These are phyloP conservation scores for Rhabdomys pumilio DNA, from an alignment of 2,797 vertebrate species.

Conservation along the genomic window DNA sequence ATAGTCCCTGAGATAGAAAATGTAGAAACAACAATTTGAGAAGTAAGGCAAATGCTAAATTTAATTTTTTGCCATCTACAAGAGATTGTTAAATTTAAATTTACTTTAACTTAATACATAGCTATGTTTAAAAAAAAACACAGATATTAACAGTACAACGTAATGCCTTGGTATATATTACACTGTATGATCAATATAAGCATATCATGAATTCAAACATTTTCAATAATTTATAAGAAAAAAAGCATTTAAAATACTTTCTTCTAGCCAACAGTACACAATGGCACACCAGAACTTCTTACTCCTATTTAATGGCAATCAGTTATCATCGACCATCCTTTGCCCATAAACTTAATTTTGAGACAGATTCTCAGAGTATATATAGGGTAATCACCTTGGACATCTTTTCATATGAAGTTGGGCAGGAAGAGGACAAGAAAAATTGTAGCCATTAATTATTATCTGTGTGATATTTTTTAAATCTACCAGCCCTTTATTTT, in stretches of 20 bases:
- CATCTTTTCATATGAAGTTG: background rate
- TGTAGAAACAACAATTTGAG: slow-evolving; percentile 9
- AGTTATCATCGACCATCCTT: background rate
- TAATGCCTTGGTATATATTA: background rate
- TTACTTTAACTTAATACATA: background rate
- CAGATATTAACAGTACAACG: background rate
- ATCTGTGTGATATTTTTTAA: slow-evolving; percentile 56
- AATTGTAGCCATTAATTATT: background rate
- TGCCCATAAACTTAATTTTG: slow-evolving; percentile 22
- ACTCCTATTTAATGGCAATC: background rate
- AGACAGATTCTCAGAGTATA: background rate
- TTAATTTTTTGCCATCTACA: slow-evolving; percentile 6
- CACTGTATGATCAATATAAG: background rate
- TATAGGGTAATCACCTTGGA: background rate
- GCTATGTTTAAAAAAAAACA: background rate
- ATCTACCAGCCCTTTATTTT: background rate
- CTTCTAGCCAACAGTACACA: background rate
- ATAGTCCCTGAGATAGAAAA: background rate
- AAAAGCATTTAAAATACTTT: background rate
- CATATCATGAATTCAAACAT: background rate
- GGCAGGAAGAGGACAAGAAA: background rate
- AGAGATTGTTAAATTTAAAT: background rate
- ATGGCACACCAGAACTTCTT: background rate
- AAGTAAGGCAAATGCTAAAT: background rate
- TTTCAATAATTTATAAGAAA: background rate